phyloP scores from a whole-genome alignment of 2,797 vertebrate species.

The Heterohyrax brucei region DNA sequence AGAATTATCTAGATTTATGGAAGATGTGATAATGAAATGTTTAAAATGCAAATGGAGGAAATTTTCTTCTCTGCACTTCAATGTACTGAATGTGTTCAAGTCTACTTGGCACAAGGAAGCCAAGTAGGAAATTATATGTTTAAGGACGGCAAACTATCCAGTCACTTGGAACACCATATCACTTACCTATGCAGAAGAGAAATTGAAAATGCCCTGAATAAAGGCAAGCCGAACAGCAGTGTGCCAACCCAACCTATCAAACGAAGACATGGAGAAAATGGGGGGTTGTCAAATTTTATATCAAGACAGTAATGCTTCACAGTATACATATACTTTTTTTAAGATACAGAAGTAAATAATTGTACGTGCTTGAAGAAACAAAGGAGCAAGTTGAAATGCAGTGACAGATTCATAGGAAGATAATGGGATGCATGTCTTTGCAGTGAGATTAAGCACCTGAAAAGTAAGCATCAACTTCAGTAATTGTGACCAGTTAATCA shows the following conservation, averaged over 20 bases:
- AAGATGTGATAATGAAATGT: constrained; percentile 85
- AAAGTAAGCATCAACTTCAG: constrained; percentile 80
- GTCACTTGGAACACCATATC: constrained; percentile 83
- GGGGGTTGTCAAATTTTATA: constrained; percentile 67
- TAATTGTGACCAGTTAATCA: constrained; percentile 80
- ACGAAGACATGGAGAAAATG: constrained; percentile 72
- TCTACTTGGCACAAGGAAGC: constrained; percentile 86
- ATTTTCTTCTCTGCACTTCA: constrained; percentile 82
- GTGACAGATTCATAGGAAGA: constrained; percentile 81
- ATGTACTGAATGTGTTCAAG: constrained; percentile 86
- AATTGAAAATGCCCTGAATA: constrained; percentile 79
- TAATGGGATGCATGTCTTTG: constrained; percentile 81
- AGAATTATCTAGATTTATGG: constrained; percentile 81
- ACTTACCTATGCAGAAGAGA: constrained; percentile 79
- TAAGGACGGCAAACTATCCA: constrained; percentile 83
- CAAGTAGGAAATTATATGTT: constrained; percentile 86
- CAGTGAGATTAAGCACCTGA: constrained; percentile 79
- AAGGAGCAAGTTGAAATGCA: constrained; percentile 79
- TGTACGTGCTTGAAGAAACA: constrained; percentile 65
- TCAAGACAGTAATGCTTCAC: constrained; percentile 75
- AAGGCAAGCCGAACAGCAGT: constrained; percentile 70
- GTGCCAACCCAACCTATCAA: constrained; percentile 72
- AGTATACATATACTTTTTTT: constrained; percentile 65
- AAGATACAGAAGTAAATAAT: constrained; percentile 64
- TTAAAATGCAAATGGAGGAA: constrained; percentile 88